phyloP scores from a whole-genome alignment of 2,113 vertebrate species.

The Romanogobio albipinnatus region DNA sequence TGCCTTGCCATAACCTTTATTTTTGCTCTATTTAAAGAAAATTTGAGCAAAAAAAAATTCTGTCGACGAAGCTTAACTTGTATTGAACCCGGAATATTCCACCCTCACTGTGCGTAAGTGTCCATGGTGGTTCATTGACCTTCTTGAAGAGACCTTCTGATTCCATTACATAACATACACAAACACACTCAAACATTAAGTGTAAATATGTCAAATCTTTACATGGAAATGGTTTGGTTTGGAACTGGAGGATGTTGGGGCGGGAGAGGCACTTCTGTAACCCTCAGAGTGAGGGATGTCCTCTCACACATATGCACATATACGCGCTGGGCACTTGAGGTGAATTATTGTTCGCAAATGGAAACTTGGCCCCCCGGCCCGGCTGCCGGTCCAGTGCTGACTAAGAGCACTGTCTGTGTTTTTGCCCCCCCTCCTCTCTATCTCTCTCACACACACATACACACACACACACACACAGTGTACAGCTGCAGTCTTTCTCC shows the following conservation, averaged over 20 bases:
- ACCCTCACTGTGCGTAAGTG: conserved; percentile 35
- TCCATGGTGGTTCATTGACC: conserved; percentile 69
- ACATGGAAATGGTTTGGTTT: conserved; percentile 66
- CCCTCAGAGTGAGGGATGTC: conserved; percentile 23
- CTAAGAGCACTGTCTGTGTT: conserved; percentile 72
- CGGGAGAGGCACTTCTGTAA: conserved; percentile 18
- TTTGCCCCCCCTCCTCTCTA: conserved; percentile 21
- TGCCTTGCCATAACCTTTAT: neutral
- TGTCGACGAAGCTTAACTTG: neutral
- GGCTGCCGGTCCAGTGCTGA: conserved; percentile 71
- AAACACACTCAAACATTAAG: conserved; percentile 51
- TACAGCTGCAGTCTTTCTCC: conserved; percentile 72
- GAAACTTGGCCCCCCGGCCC: conserved; percentile 78
- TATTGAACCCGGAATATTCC: conserved; percentile 20
- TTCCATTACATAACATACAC: conserved; percentile 47
- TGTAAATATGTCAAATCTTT: conserved; percentile 72
- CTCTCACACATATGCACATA: conserved; percentile 47
- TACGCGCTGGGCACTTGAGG: conserved; percentile 72
- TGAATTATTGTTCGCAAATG: conserved; percentile 80
- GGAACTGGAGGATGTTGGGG: conserved; percentile 63
- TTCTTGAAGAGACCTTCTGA: conserved; percentile 60
- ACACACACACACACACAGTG: conserved; percentile 46
- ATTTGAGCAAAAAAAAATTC: neutral
- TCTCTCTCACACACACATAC: neutral
- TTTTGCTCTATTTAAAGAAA: neutral